These are phyloP conservation scores for Listronotus oregonensis DNA, from an alignment of 1,140 invertebrate species.

Conservation along the genomic window DNA sequence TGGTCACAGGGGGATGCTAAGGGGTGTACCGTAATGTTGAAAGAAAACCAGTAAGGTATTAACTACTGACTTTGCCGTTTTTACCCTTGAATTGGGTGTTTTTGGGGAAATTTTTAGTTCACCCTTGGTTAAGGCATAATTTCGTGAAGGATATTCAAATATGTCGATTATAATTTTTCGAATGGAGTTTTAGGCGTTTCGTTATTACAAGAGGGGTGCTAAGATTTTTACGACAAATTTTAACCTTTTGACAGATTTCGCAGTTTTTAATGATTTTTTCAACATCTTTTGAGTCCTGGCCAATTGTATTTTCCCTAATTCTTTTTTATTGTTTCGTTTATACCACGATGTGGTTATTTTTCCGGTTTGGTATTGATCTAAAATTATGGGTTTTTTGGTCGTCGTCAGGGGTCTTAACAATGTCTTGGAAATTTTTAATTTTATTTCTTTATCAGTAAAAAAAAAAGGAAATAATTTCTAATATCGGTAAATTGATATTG, in stretches of 20 bases:
- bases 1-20: not conserved
- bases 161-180: slow-evolving; percentile 19
- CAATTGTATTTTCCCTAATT: slow-evolving; percentile 28
- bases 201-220: slow-evolving; percentile 25
- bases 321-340: slow-evolving; percentile 20
- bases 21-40: no score
- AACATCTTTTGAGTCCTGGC: slow-evolving; percentile 17
- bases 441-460: slow-evolving; percentile 19
- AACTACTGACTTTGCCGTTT: not conserved
- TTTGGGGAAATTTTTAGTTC: slow-evolving; percentile 9
- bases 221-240: no score
- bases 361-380: no score
- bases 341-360: slow-evolving; percentile 16
- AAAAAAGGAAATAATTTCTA: slow-evolving; percentile 23
- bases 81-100: not conserved
- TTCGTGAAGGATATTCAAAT: slow-evolving; percentile 13
- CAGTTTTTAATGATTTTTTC: slow-evolving; percentile 21
- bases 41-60: no score
- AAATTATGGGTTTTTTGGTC: no score
- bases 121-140: slow-evolving; percentile 7
- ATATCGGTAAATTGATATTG: slow-evolving; percentile 6
- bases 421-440: no score
- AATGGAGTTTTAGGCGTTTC: no score
- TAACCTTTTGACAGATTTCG: slow-evolving; percentile 34
- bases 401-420: no score